Evolutionary conservation across 2,888 invertebrate species (phyloP).

Genomic region (Rambutsinella grinnellia): DNA sequence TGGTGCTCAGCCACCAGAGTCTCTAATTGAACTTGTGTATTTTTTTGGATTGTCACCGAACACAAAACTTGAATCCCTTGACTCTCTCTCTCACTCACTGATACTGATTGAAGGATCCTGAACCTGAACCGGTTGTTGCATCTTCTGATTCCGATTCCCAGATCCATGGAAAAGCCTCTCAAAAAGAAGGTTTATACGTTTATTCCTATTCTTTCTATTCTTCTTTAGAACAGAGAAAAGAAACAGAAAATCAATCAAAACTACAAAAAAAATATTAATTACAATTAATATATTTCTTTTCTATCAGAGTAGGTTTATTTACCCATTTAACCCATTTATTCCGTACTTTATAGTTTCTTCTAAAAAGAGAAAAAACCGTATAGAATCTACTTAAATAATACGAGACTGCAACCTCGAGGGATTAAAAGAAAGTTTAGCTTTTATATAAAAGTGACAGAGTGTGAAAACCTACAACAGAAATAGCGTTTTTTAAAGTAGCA

Average conservation of each 20-base stretch:
- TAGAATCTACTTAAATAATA: too few species aligned
- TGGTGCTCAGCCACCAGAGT: slow-evolving; percentile 22
- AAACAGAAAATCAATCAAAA: background rate
- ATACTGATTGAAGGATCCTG: slow-evolving; percentile 47
- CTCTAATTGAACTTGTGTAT: slow-evolving; percentile 13
- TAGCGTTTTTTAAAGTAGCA: background rate
- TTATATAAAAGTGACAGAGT: background rate
- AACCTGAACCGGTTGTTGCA: slow-evolving; percentile 51
- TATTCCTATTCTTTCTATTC: slow-evolving; percentile 33
- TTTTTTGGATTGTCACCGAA: slow-evolving; percentile 49
- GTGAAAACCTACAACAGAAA: background rate
- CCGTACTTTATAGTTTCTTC: too few species aligned
- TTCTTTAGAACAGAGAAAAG: slow-evolving; percentile 8
- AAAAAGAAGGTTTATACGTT: slow-evolving; percentile 49
- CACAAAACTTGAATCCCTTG: slow-evolving; percentile 27
- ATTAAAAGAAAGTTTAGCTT: background rate
- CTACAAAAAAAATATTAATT: too few species aligned
- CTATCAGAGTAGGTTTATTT: background rate
- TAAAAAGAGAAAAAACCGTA: too few species aligned
- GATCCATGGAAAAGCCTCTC: slow-evolving; percentile 50
- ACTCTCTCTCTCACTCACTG: slow-evolving; percentile 18
- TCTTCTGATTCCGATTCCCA: slow-evolving; percentile 39
- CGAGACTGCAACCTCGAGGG: background rate
- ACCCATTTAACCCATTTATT: too few species aligned
- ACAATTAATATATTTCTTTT: background rate